Percentiles rank a stretch among this genome's conserved stretches.
Evolutionary conservation across 2,888 invertebrate species (phyloP).

Genomic region (Acronicta alni): DNA sequence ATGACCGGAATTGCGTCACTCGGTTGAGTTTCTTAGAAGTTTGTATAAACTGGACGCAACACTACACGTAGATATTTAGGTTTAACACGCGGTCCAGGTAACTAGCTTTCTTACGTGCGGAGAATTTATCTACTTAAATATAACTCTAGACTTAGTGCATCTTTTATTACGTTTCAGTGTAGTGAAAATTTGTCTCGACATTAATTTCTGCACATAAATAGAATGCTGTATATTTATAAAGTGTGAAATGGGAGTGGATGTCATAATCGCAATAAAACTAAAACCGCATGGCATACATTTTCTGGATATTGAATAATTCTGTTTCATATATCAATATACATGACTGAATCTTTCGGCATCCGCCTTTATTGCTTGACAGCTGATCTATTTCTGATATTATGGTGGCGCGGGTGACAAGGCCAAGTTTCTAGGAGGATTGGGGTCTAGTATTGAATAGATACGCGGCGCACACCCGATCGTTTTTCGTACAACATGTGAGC

Average conservation of each 20-base stretch:
- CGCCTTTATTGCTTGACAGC: conserved; percentile 60
- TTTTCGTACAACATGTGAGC: conserved; percentile 77
- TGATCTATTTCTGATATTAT: conserved; percentile 66
- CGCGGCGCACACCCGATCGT: conserved; percentile 67
- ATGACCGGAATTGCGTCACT: conserved; percentile 87
- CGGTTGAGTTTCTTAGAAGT: conserved; percentile 81
- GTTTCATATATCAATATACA: conserved; percentile 40
- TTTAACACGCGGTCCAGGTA: conserved; percentile 66
- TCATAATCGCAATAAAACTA: conserved; percentile 44
- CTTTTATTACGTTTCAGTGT: conserved; percentile 39
- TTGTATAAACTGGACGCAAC: conserved; percentile 79
- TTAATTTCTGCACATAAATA: conserved; percentile 38
- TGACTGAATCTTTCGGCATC: conserved; percentile 42
- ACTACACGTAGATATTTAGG: conserved; percentile 77
- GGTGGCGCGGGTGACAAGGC: conserved; percentile 61
- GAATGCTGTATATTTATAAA: conserved; percentile 28
- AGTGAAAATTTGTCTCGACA: conserved; percentile 25
- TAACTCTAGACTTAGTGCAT: conserved; percentile 44
- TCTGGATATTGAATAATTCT: conserved; percentile 39
- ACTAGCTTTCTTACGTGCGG: conserved; percentile 51
- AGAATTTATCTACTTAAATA: conserved; percentile 60
- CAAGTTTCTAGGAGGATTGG: conserved; percentile 56
- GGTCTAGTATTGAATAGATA: conserved; percentile 52
- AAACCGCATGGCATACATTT: conserved; percentile 29
- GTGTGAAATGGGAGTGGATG: conserved; percentile 27